Evolutionary conservation across 1,140 invertebrate genomes (phyloP).

Genomic region (Lamellibrachia luymesi): DNA sequence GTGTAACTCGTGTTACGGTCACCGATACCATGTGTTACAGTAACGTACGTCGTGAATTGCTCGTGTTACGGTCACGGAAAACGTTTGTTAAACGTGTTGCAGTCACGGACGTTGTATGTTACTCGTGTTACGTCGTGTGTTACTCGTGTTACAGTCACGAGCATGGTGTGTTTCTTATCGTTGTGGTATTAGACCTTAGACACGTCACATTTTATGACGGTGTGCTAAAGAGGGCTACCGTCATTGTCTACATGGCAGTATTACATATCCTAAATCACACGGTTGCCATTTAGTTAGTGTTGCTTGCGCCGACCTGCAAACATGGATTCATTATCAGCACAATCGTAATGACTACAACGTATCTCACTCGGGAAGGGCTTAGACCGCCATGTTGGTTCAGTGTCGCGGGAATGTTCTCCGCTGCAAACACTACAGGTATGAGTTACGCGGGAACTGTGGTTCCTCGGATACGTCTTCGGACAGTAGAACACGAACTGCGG

Average conservation of each 20-base stretch:
- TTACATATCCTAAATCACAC: background rate
- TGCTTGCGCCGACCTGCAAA: background rate
- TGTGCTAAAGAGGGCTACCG: too few species aligned
- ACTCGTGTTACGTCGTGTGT: background rate
- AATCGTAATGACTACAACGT: background rate
- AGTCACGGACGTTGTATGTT: background rate
- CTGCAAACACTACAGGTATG: background rate
- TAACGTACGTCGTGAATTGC: background rate
- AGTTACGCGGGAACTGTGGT: background rate
- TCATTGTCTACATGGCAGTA: too few species aligned
- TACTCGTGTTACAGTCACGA: background rate
- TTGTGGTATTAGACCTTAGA: too few species aligned
- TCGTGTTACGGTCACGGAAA: background rate
- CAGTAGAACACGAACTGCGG: background rate
- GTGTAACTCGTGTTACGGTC: too few species aligned
- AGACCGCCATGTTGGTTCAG: background rate
- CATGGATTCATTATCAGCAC: background rate
- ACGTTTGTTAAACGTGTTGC: background rate
- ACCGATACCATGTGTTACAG: too few species aligned
- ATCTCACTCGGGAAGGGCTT: background rate
- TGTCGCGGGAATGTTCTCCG: background rate
- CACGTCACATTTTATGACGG: too few species aligned
- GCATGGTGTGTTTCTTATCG: too few species aligned
- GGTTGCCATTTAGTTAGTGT: background rate
- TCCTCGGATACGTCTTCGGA: background rate